These are phyloP conservation scores for Gryllus bimaculatus DNA, from an alignment of 1,140 invertebrate species.

Conservation along the genomic window DNA sequence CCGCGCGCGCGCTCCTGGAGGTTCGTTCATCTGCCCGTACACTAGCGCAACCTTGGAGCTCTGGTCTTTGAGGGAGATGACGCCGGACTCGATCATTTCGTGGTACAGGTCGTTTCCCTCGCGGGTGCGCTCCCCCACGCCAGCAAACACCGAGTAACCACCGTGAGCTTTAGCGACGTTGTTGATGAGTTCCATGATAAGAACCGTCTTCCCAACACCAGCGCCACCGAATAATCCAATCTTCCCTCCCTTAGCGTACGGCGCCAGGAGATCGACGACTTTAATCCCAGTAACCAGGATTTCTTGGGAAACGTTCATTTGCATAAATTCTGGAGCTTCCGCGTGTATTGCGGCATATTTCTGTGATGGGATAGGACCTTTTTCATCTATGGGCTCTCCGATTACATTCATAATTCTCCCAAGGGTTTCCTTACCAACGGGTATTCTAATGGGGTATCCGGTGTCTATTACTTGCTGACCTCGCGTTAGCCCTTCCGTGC, in stretches of 20 bases:
- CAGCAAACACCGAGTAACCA: constrained; percentile 99
- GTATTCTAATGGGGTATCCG: constrained; percentile 90
- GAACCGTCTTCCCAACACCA: constrained; percentile 98
- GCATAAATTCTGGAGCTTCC: constrained; percentile 93
- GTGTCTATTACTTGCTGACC: constrained; percentile 84
- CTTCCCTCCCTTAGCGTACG: constrained; percentile 96
- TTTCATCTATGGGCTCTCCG: constrained; percentile 96
- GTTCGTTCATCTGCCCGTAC: constrained; percentile 99
- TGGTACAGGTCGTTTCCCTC: constrained; percentile 99
- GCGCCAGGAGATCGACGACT: constrained; percentile 93
- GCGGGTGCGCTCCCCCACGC: constrained; percentile 96
- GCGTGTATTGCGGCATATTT: constrained; percentile 89
- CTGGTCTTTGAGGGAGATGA: constrained; percentile 86
- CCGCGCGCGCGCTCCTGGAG: constrained; percentile 94
- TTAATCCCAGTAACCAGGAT: constrained; percentile 97
- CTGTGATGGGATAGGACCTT: constrained; percentile 85
- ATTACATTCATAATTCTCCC: constrained; percentile 98
- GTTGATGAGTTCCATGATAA: constrained; percentile 99
- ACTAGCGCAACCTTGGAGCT: constrained; percentile 90
- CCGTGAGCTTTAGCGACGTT: constrained; percentile 99
- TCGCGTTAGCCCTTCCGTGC: constrained; percentile 93
- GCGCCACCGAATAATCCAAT: constrained; percentile 98
- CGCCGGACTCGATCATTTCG: constrained; percentile 98
- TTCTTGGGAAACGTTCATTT: constrained; percentile 96
- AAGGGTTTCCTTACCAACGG: constrained; percentile 90